A percentile compares a stretch with the other conserved stretches of the same genome.
Evolutionary conservation across 2,888 invertebrate species (phyloP).

Genomic region (Amphimallon solstitiale): DNA sequence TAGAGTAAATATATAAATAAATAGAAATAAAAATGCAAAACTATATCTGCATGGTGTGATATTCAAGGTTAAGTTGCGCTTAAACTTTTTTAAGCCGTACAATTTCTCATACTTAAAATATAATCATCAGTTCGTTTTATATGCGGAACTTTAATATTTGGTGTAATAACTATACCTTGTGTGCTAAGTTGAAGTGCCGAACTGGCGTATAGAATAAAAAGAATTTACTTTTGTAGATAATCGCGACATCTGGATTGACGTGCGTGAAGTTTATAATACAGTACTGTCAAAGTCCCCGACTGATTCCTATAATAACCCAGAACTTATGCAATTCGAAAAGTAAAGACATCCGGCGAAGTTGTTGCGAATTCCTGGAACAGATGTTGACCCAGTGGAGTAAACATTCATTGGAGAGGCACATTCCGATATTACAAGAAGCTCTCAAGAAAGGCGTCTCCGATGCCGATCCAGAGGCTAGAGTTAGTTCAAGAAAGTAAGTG

Average conservation of each 20-base stretch:
- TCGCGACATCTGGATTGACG: constrained; percentile 88
- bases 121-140: no score
- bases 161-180: no score
- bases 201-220: no score
- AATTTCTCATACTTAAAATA: no score
- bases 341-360: constrained; percentile 84
- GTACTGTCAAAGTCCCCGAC: constrained; percentile 81
- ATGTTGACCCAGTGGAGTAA: constrained; percentile 90
- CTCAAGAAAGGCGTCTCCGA: constrained; percentile 89
- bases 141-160: no score
- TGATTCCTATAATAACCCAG: constrained; percentile 81
- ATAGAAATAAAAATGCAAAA: no score
- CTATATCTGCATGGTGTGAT: no score
- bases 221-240: constrained; percentile 70
- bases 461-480: constrained; percentile 91
- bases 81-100: no score
- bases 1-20: no score
- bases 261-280: constrained; percentile 89
- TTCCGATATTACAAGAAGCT: constrained; percentile 80
- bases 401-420: constrained; percentile 82
- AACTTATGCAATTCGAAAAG: constrained; percentile 86
- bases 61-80: no score
- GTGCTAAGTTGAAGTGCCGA: no score
- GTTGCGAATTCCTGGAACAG: constrained; percentile 85
- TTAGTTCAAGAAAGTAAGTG: constrained; percentile 80